Base-by-base conservation (phyloP, 2,113 vertebrate species). In the Candoia aspera region DNA sequence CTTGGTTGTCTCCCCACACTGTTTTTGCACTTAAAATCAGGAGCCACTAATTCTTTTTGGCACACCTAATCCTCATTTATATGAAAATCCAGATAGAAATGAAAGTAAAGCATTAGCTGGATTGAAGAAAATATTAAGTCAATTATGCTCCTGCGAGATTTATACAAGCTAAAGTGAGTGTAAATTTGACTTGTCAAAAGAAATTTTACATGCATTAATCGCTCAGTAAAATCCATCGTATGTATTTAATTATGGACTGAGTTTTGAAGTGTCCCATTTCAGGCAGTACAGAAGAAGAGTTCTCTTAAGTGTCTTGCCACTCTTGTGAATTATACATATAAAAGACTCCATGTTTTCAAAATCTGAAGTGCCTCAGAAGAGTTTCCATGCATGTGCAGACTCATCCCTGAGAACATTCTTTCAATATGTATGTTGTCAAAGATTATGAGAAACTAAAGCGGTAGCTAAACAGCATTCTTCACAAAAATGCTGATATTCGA, bases 151-250 rank as follows among this genome's bases (percentile, higher is more conserved):
- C 91, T 97, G 92, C 92, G 97, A 97, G 96, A 98, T 97, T 98
- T 97, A 97, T 98, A 97, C 97, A 97, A 97, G 97, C 96, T 97
- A 97, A 98, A 98, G 94, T 95, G 96, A 97, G 94, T 97, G 97
- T 97, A 96, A 97, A 97, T 97, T 97, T 97, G 97, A 97, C 97
- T 98, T 97, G 97, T 98, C 97, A 97, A 96, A 97, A 97, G 97
- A 97, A 97, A 97, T 98, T 97, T 97, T 96, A 95, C 95, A 95
- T 96, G 97, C 96, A 95, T 97, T 97, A 98, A 96, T 95, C 60
- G 92, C 94, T 96, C 96, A 85, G 96, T 95, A 97, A 96, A 96
- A 98, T 97, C 96, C 92, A 96, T 97, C 96, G 95, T 95, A 93
- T 96, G 95, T 96, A 97, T 97, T 98, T 97, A 98, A 98, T 98